Conservation (phyloP, 2,888 invertebrate genomes). For the Cosmopolites sordidus region DNA sequence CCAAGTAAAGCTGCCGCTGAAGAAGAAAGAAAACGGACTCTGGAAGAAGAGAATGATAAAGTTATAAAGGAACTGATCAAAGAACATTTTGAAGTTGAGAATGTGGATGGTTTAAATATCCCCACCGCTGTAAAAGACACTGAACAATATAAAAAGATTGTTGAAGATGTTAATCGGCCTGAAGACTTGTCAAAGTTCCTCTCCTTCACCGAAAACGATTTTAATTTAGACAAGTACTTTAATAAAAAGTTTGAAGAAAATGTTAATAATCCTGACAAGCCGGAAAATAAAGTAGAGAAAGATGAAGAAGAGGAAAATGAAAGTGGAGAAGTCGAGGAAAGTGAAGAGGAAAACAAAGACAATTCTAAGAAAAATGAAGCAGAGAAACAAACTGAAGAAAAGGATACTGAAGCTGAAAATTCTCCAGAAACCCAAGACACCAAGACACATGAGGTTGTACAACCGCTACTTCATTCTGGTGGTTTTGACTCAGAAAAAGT, state of each 20-base stretch:
- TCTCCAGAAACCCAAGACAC: conserved; percentile 13
- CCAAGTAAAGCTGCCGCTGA: conserved; percentile 7
- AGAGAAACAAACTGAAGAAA: conserved; percentile 15
- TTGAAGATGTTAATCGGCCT: conserved; percentile 20
- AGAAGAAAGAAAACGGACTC: conserved; percentile 15
- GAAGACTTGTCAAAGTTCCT: conserved; percentile 7
- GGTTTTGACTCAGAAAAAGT: conserved; percentile 35
- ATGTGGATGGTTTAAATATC: conserved; percentile 22
- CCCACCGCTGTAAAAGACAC: conserved; percentile 22
- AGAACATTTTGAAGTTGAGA: conserved; percentile 27
- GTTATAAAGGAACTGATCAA: conserved; percentile 22
- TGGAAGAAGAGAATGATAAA: conserved; percentile 20
- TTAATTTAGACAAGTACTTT: conserved; percentile 8
- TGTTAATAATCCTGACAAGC: conserved; percentile 22
- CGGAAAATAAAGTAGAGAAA: conserved; percentile 18
- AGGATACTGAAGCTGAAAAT: not conserved
- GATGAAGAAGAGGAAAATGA: conserved; percentile 14
- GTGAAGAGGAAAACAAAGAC: conserved; percentile 16
- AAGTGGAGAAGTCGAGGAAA: conserved; percentile 4
- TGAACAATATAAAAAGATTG: conserved; percentile 18
- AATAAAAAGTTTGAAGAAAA: conserved; percentile 12
- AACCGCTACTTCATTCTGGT: conserved; percentile 34
- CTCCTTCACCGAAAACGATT: conserved; percentile 7
- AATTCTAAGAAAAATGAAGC: conserved; percentile 19
- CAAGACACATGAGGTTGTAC: conserved; percentile 31